Evolutionary conservation across 2,888 invertebrate genomes (phyloP).

Genomic region (Nymphalis c-album): DNA sequence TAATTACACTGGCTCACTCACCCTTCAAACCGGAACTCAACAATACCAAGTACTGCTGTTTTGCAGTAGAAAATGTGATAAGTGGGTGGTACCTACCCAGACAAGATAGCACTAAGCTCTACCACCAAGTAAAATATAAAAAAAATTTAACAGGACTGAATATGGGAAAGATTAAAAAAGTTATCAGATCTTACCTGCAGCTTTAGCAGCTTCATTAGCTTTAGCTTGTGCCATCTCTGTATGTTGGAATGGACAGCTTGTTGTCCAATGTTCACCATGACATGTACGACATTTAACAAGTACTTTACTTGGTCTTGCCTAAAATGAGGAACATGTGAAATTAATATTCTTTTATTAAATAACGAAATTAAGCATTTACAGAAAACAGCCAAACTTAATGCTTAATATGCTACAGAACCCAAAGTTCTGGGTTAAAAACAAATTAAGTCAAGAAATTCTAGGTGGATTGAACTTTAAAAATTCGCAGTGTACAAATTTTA

Average conservation of each 20-base stretch:
- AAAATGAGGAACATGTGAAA: slow-evolving; percentile 38
- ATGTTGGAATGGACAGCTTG: slow-evolving; percentile 98
- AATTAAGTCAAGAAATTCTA: neutral
- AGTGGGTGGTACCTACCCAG: too few species aligned
- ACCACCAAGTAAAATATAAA: too few species aligned
- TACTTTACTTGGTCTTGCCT: slow-evolving; percentile 83
- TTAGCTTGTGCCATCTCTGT: slow-evolving; percentile 87
- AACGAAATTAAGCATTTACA: neutral
- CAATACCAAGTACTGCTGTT: too few species aligned
- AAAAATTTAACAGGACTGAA: neutral
- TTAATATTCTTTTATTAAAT: neutral
- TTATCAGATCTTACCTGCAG: slow-evolving; percentile 52
- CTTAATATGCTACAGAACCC: too few species aligned
- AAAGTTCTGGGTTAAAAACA: too few species aligned
- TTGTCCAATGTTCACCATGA: slow-evolving; percentile 98
- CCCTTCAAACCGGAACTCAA: too few species aligned
- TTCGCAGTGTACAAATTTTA: too few species aligned
- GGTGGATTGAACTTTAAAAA: too few species aligned
- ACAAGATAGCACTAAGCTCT: too few species aligned
- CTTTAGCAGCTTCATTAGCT: slow-evolving; percentile 70
- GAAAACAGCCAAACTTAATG: too few species aligned
- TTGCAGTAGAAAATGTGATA: too few species aligned
- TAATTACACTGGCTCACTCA: too few species aligned
- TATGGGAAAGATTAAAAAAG: neutral
- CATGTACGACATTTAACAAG: slow-evolving; percentile 94